phyloP scores from a whole-genome alignment of 2,797 vertebrate species.

The Pangasius larnaudii region DNA sequence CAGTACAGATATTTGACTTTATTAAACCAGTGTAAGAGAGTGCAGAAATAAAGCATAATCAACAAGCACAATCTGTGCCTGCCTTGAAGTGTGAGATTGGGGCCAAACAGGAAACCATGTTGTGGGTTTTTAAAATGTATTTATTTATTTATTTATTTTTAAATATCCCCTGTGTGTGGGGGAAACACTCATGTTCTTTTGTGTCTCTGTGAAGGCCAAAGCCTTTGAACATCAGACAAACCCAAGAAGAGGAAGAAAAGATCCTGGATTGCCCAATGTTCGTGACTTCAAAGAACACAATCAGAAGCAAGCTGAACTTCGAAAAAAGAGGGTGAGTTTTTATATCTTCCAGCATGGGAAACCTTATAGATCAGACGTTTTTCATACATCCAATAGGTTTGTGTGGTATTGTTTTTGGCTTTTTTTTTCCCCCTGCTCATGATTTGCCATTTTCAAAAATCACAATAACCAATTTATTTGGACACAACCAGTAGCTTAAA shows the following conservation, averaged over 20 bases:
- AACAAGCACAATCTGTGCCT: neutral
- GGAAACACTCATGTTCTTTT: neutral
- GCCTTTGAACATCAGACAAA: slow-evolving; percentile 64
- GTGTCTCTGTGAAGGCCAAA: slow-evolving; percentile 59
- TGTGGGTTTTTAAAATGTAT: neutral
- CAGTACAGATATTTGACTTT: neutral
- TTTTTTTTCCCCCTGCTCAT: neutral
- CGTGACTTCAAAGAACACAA: slow-evolving; percentile 68
- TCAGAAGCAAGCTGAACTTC: slow-evolving; percentile 76
- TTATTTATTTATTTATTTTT: neutral
- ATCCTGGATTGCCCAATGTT: slow-evolving; percentile 56
- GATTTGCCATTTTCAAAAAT: neutral
- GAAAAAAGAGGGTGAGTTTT: slow-evolving; percentile 77
- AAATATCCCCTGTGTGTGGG: neutral
- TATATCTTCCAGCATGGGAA: slow-evolving; percentile 50
- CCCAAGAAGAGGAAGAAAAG: slow-evolving; percentile 57
- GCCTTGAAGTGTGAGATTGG: neutral
- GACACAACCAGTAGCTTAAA: neutral
- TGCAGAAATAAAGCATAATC: neutral
- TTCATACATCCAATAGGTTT: neutral
- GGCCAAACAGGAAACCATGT: neutral
- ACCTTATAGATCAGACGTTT: neutral
- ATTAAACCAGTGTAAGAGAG: neutral
- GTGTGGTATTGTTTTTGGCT: no score
- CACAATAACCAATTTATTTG: neutral